Base-by-base conservation (phyloP, 1,140 invertebrate species). In the Drosophila gunungcola region DNA sequence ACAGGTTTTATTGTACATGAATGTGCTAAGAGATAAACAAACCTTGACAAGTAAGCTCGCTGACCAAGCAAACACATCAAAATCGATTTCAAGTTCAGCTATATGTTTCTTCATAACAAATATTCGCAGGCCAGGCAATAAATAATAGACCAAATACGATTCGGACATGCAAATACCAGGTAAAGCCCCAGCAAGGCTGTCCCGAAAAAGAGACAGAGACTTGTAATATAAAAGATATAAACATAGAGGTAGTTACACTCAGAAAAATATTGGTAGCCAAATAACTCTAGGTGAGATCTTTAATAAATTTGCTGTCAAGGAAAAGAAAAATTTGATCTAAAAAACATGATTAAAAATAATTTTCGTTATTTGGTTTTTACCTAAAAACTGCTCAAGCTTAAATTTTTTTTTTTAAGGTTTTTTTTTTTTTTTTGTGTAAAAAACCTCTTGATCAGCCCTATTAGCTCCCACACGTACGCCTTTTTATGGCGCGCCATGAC, bases 21-120 rank as follows among this genome's bases (percentile, higher is more conserved):
- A 56, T 83, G 80, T 79, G 80, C 62, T 77, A 78, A 89, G 76
- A 89, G 68, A 89, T 89, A 88, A 73, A 84, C 80, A 83, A 89
- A 89, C 84, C 83, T 88, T 88, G 80, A 45, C 56, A 52, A 49
- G 52, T 38, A 29, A 57, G 51, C 43, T 16, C 60, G 13, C 64
- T 58, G 64, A 52, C 64, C 63, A 76, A 79, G 68, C 65, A 62
- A 80, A 64, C 58, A 52, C 74, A 74, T 67, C 63, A 78, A 89
- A 84, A 89, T 83, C 80, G 68, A 89, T 78, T 89, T 88, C 84
- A 88, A 88, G 84, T 88, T 88, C 84, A 89, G 76, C 75, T 52
- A 65, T 74, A 70, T 80, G 62, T 69, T 61, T 81, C 63, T 55
- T 55, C 84, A 79, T 56, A 57, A 64, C 69, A 69, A 56, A 69